phyloP scores from a whole-genome alignment of 2,113 vertebrate genomes.

The Neotoma lepida region DNA sequence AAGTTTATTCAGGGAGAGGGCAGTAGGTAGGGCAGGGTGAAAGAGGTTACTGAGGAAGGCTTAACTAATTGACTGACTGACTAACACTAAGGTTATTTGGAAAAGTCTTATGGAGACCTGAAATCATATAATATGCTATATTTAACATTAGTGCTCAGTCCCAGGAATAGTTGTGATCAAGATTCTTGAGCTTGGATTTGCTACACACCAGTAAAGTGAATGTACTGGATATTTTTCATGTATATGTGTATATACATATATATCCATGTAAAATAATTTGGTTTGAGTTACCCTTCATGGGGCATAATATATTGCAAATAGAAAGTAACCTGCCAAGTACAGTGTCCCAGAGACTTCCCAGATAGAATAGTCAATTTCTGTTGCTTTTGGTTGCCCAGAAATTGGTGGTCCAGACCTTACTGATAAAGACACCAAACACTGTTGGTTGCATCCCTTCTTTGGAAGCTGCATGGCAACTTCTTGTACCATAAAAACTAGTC shows the following conservation, averaged over 20 bases:
- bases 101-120: background rate
- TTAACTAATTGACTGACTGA: background rate
- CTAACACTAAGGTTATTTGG: background rate
- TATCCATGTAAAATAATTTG: background rate
- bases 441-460: background rate
- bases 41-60: background rate
- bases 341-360: background rate
- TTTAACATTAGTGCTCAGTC: background rate
- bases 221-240: background rate
- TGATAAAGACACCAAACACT: background rate
- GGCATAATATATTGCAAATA: background rate
- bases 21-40: background rate
- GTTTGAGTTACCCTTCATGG: background rate
- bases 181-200: background rate
- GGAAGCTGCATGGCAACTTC: background rate
- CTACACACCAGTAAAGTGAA: background rate
- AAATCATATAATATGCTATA: background rate
- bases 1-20: background rate
- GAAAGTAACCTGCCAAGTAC: background rate
- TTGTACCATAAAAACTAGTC: background rate
- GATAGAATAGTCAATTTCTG: background rate
- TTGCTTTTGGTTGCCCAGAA: background rate
- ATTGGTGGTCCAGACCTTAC: background rate
- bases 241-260: background rate
- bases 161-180: background rate